Conservation (phyloP, 2,797 vertebrate genomes). For the Onychomys arenicola region DNA sequence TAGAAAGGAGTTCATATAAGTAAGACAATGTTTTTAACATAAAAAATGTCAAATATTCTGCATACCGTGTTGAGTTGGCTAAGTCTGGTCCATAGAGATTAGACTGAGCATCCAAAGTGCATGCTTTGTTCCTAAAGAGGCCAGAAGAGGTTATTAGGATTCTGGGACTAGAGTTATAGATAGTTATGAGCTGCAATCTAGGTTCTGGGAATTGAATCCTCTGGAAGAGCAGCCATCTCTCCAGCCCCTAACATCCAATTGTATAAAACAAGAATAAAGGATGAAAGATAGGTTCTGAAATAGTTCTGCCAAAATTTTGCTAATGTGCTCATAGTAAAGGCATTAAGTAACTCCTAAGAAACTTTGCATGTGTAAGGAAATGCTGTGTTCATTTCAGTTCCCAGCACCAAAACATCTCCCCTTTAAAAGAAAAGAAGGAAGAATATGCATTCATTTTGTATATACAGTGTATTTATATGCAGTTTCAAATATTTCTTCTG, state of each 20-base stretch:
- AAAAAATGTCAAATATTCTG: background rate
- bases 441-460: background rate
- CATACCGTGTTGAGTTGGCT: background rate
- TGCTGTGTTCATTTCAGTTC: background rate
- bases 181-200: background rate
- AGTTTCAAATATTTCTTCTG: slow-evolving; percentile 43
- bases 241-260: background rate
- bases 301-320: slow-evolving; percentile 51
- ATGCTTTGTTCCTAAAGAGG: background rate
- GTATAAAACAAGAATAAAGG: slow-evolving; percentile 18
- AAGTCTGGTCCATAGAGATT: background rate
- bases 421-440: background rate
- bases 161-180: background rate
- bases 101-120: background rate
- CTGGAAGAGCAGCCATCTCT: background rate
- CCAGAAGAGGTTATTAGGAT: background rate
- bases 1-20: background rate
- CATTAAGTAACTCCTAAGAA: slow-evolving; percentile 1
- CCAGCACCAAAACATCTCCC: background rate
- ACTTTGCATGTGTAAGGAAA: background rate
- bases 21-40: background rate
- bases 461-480: background rate
- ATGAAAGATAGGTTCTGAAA: background rate
- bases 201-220: background rate
- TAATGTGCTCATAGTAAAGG: slow-evolving; percentile 1